Base-by-base conservation (phyloP, 2,888 invertebrate species). In the Tachina lurida region DNA sequence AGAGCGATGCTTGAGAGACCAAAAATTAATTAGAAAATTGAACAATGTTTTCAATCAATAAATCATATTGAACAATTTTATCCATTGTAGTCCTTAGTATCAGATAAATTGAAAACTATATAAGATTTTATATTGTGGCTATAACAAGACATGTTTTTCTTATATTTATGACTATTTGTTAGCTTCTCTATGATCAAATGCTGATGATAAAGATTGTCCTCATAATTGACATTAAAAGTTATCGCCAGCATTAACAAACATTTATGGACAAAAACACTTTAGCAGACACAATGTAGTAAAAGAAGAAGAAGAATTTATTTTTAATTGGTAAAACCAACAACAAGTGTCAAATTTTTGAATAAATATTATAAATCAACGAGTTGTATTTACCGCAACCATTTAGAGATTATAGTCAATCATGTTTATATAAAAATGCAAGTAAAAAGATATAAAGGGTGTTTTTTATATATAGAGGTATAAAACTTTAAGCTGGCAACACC, bases 271-370 rank as follows among this genome's bases (percentile, higher is more conserved):
- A 47, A 68, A 47, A 43, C 54, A 54, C 45, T 68, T 68, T 63
- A 62, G 56, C 60, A 31, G 15, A n/a, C 7, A 17, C 13, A 41
- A n/a, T 41, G 62, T 10, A 41, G 17, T 49, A 74, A 62, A 39
- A 39, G 19, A 56, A 65, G 60, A 65, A 73, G 22, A 65, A 65
- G 22, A 63, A 47, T 49, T 65, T 3, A 43, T 56, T 31, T 31
- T 77, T 83, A 77, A 83, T 83, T 83, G 76, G 22, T 76, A 45
- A 82, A 54, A 68, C 54, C 22, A 8, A 56, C 54, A 54, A 17
- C 54, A 62, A 54, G 41, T 82, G 62, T 56, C 70, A 82, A 56
- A 62, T 75, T 81, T 70, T 76, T 7, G 65, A 71, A 83, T 70
- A 70, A 82, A 71, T 76, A 17, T 19, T 60, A 68, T 68, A 81